Evolutionary conservation across 2,797 vertebrate species (phyloP), one percentile per base, ranked within the genome.

Genomic region (Falco columbarius): DNA sequence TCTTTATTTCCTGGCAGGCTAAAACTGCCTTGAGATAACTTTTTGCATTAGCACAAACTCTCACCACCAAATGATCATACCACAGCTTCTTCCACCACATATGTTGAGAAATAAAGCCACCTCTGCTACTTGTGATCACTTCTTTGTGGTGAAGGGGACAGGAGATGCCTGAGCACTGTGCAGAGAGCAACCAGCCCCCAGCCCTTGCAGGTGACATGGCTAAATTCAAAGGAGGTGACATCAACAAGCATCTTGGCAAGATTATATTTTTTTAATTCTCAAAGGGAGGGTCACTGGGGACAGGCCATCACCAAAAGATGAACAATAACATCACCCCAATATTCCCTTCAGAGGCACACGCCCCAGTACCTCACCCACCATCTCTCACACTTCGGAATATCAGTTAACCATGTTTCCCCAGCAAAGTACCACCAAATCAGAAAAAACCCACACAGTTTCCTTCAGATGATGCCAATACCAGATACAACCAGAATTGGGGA

Each of bases 371-470:
- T 85, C 90, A 5, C 17, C 40, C 47, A 2, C 12, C 14, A 2
- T 8, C 30, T 46, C 49, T 56, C 18, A 5, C 47, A 27, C 51
- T 17, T 1, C 0, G 70, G 26, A 66, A 29, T 1, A 4, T 8
- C 51, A 56, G 47, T 47, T 12, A 0, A 10, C 32, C 1, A 0
- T 20, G 27, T 44, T 30, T 14, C 52, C 49, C 5, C 44, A 14
- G 3, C 1, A 19, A 76, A 86, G 30, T 27, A 17, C 58, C 66
- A 22, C 59, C 51, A 44, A 38, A 34, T 9, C 52, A 51, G 8
- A 56, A 56, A 8, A 51, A 46, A 17, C 3, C 24, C 54, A 3
- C 23, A 0, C 10, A 24, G 24, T 32, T 47, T 47, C 54, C 70
- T 68, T 70, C 63, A 1, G 15, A 0, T 14, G 11, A 18, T 29